Percentiles rank a stretch among this genome's conserved stretches.
phyloP scores from a whole-genome alignment of 2,797 vertebrate species.

The Sebastes miniatus region DNA sequence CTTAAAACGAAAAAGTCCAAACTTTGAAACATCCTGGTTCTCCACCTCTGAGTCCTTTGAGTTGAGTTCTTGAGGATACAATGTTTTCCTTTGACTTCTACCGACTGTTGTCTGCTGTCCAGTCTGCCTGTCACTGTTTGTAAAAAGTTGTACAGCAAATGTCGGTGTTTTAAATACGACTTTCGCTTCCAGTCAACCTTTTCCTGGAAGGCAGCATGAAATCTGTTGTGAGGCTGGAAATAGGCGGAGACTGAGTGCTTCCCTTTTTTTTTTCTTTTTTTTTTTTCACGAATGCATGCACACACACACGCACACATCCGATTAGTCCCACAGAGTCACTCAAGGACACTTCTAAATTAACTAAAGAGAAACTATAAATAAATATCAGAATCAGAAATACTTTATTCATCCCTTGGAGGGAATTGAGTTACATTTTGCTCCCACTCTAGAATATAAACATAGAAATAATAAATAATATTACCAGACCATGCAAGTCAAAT shows the following conservation, averaged over 20 bases:
- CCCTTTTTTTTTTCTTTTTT: rapidly evolving
- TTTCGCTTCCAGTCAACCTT: not conserved
- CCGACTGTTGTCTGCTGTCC: not conserved
- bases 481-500: too few relatives aligned
- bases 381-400: too few relatives aligned
- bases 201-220: rapidly evolving
- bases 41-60: not conserved
- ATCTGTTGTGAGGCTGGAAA: not conserved
- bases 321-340: too few relatives aligned
- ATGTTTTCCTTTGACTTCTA: rapidly evolving
- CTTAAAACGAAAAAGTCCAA: not conserved
- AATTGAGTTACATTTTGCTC: too few relatives aligned
- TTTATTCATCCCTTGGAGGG: too few relatives aligned
- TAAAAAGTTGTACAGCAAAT: rapidly evolving
- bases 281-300: not conserved
- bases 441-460: rapidly evolving
- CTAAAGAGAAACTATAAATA: too few relatives aligned
- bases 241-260: not conserved
- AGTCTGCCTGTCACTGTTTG: not conserved
- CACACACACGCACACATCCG: too few relatives aligned
- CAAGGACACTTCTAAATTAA: rapidly evolving
- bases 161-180: rapidly evolving
- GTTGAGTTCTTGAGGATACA: not conserved
- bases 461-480: too few relatives aligned
- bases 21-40: not conserved